Conservation (phyloP, 2,888 invertebrate genomes). For the Sarcophaga variegata region DNA sequence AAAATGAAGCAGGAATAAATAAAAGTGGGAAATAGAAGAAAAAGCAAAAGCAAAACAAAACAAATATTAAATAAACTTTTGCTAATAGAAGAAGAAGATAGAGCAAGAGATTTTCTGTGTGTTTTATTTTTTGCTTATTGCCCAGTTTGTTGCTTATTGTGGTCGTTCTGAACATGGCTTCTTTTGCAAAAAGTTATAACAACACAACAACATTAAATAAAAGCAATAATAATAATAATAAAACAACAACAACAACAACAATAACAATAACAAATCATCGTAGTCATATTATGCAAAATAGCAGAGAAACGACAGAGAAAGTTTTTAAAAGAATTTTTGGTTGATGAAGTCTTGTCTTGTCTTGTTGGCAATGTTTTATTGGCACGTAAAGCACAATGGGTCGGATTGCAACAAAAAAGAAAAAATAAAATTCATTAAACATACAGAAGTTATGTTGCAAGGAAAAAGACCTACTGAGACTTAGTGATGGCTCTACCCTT, state of each 20-base stretch:
- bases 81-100: neutral
- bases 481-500: too few species aligned
- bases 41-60: neutral
- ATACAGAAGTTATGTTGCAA: too few species aligned
- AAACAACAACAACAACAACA: neutral
- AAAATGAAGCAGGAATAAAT: neutral
- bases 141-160: conserved; percentile 21
- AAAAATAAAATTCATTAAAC: too few species aligned
- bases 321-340: neutral
- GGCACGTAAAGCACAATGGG: neutral
- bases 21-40: too few species aligned
- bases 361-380: conserved; percentile 5
- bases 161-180: neutral
- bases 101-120: too few species aligned
- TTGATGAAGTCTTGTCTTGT: conserved; percentile 4
- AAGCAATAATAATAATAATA: neutral
- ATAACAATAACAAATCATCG: neutral
- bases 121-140: conserved; percentile 9
- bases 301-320: neutral
- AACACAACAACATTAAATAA: neutral
- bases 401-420: neutral
- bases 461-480: too few species aligned
- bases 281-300: neutral
- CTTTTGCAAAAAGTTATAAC: neutral
- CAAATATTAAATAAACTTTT: neutral